A percentile compares a stretch with the other conserved stretches of the same genome.
Conservation (phyloP, 2,797 vertebrate genomes). For the Acrocephalus scirpaceus region DNA sequence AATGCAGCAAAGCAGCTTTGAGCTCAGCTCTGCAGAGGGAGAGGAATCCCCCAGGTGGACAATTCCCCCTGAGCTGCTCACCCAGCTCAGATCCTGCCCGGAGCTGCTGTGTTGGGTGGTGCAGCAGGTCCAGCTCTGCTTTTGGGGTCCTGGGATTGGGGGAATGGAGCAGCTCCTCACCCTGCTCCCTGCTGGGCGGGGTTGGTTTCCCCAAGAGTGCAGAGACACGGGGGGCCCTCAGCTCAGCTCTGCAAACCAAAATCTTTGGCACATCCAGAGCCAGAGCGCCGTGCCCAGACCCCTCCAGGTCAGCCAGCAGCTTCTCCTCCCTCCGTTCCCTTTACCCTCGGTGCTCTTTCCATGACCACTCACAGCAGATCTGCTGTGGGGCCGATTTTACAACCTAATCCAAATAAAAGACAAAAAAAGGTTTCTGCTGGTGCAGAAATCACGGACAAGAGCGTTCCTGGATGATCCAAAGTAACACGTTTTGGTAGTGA, state of each 20-base stretch:
- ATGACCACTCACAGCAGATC: background rate
- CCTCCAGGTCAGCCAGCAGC: background rate
- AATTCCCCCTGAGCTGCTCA: background rate
- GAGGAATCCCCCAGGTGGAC: background rate
- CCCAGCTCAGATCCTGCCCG: background rate
- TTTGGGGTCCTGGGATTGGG: background rate
- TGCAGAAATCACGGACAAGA: background rate
- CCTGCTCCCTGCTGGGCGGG: background rate
- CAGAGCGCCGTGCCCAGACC: background rate
- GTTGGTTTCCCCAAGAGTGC: background rate
- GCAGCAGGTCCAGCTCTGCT: background rate
- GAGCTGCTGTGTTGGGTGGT: background rate
- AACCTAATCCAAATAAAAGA: background rate
- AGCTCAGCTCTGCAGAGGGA: background rate
- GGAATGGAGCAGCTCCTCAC: fast-evolving
- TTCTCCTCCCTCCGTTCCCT: background rate
- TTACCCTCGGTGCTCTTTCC: conserved; percentile 1
- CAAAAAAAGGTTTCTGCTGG: background rate
- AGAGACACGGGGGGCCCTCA: fast-evolving
- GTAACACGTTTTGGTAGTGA: background rate
- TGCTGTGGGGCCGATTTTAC: background rate
- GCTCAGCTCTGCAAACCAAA: background rate
- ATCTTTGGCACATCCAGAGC: background rate
- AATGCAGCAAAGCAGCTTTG: no score
- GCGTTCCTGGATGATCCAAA: background rate